phyloP scores from a whole-genome alignment of 2,113 vertebrate species.

The Tupaia tana region DNA sequence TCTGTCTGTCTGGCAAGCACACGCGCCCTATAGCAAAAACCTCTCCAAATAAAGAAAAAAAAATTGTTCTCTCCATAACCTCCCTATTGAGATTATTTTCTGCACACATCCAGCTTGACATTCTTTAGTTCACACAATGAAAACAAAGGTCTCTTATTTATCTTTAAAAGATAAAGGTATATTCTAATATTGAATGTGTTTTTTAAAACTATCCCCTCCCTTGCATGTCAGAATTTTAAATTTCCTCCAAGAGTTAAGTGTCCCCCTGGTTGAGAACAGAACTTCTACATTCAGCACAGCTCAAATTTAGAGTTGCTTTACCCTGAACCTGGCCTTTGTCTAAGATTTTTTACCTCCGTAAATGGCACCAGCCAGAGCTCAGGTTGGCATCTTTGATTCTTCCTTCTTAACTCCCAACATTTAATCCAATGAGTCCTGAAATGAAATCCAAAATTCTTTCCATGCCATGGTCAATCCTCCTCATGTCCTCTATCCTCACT shows the following conservation, averaged over 20 bases:
- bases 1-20: too few species aligned
- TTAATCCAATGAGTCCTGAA: neutral
- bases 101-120: neutral
- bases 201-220: neutral
- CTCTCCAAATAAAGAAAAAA: too few species aligned
- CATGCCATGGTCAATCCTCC: neutral
- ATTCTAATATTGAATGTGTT: neutral
- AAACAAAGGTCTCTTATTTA: slow-evolving; percentile 13
- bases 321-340: neutral
- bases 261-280: neutral
- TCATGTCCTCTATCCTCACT: neutral
- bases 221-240: neutral
- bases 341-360: neutral
- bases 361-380: neutral
- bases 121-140: slow-evolving; percentile 15
- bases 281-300: neutral
- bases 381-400: neutral
- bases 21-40: too few species aligned
- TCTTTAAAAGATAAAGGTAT: slow-evolving; percentile 43
- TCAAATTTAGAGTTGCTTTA: neutral
- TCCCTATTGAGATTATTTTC: slow-evolving; percentile 8
- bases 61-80: neutral
- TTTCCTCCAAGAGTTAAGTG: neutral
- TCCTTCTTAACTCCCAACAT: neutral
- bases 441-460: neutral